These are phyloP conservation scores for Sebastes reedi DNA, from an alignment of 2,797 vertebrate genomes.

Conservation along the genomic window DNA sequence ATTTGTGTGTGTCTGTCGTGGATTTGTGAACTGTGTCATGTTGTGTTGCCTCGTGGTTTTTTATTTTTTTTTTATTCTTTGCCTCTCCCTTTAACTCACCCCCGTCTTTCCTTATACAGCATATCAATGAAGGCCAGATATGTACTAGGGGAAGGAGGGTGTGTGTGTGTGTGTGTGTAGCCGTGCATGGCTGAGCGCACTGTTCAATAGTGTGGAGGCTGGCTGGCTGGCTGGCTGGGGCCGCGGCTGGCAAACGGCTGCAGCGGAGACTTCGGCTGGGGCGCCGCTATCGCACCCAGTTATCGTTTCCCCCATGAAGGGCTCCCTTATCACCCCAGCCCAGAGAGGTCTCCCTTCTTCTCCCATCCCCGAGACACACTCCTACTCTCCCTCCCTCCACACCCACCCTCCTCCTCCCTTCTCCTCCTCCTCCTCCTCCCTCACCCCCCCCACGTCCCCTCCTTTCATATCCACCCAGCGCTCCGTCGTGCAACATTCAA, in stretches of 20 bases:
- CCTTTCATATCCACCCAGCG: conserved; percentile 84
- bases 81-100: conserved; percentile 71
- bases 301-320: conserved; percentile 99
- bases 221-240: conserved; percentile 72
- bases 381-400: conserved; percentile 33
- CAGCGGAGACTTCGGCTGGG: conserved; percentile 73
- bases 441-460: conserved; percentile 57
- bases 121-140: conserved; percentile 99
- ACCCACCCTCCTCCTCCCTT: conserved; percentile 43
- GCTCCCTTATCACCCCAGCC: conserved; percentile 99
- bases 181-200: conserved; percentile 98
- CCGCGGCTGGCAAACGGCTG: conserved; percentile 74
- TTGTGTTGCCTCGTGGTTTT: conserved; percentile 76
- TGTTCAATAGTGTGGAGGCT: conserved; percentile 92
- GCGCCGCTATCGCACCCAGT: conserved; percentile 95
- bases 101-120: conserved; percentile 90
- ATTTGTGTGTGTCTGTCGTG: conserved; percentile 71
- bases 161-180: conserved; percentile 63
- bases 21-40: conserved; percentile 75
- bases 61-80: conserved; percentile 71
- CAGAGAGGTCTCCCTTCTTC: conserved; percentile 99
- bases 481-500: conserved; percentile 90
- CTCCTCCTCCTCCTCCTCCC: conserved; percentile 50
- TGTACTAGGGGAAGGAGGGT: conserved; percentile 84
- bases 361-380: conserved; percentile 80